Evolutionary conservation across 2,888 invertebrate genomes (phyloP), one percentile per base, ranked within the genome.

Genomic region (Phragmatobia fuliginosa): DNA sequence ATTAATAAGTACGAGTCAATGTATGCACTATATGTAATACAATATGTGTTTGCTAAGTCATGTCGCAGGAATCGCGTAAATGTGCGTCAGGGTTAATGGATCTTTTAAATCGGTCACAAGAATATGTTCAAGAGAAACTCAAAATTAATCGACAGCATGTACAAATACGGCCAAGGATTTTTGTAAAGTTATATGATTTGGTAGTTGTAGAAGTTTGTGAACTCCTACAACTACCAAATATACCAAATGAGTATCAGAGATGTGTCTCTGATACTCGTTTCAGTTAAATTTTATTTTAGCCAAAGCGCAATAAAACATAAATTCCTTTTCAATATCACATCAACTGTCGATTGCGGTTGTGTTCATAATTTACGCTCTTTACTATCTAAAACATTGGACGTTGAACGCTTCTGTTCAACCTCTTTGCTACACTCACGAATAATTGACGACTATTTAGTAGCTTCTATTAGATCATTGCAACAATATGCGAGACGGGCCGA

Each of bases 401-500:
- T 16, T 28, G 14, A 1, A 56, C 16, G 16, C 14, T 56, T 56
- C 16, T 16, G 28, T 56, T 56, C 14, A 56, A 28, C 28, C 28
- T 49, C 49, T 49, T 52, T 32, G n/a, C 25, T 33, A 14, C 49
- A 52, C 14, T 14, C 31, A 45, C 28, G 16, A 56, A 56, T 59
- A 66, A 59, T 41, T 70, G 65, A 49, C 62, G 61, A 75, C 49
- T 78, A 75, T 73, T 74, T 80, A 74, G 70, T 68, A 72, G 74
- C 71, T 77, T 82, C 74, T 83, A 83, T 84, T 85, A 84, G 83
- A 83, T 84, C 83, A 86, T 85, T 85, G 84, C 85, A 87, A 88
- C 90, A 90, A 90, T 88, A 85, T 80, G 84, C 84, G 85, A 85
- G 85, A 76, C 89, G 90, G 87, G 87, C 89, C 90, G 91, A 92